Conservation (phyloP, 2,113 vertebrate species). For the Trogon surrucura region DNA sequence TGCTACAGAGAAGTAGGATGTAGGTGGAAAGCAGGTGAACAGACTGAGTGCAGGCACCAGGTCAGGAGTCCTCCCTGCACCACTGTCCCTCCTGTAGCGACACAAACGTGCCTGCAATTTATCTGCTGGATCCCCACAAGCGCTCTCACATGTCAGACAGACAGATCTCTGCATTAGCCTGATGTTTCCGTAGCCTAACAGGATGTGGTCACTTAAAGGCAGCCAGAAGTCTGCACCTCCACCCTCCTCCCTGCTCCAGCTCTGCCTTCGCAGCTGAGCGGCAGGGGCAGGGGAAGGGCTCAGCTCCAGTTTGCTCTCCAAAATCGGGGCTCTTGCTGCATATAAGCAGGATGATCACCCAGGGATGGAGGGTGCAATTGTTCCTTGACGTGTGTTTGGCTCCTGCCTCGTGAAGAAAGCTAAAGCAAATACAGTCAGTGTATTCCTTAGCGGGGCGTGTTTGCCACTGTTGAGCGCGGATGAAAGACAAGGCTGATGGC, state of each 20-base stretch:
- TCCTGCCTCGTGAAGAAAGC: background rate
- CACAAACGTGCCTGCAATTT: background rate
- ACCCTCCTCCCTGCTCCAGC: background rate
- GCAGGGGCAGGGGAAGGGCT: background rate
- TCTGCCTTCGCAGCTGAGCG: background rate
- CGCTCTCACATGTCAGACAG: background rate
- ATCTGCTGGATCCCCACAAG: background rate
- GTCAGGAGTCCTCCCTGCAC: background rate
- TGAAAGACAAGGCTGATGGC: background rate
- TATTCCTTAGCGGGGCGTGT: background rate
- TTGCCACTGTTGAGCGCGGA: background rate
- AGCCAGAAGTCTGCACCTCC: conserved; percentile 20
- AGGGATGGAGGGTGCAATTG: background rate
- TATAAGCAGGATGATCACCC: background rate
- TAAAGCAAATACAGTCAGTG: background rate
- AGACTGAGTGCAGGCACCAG: accelerated
- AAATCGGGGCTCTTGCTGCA: background rate
- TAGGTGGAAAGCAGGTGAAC: background rate
- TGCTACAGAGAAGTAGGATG: accelerated
- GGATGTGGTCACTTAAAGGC: conserved; percentile 37
- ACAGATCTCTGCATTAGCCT: background rate
- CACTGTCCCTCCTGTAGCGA: background rate
- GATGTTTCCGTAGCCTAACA: background rate
- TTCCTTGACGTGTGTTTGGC: background rate
- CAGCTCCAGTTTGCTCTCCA: background rate